Evolutionary conservation across 2,888 invertebrate species (phyloP), one percentile per base, ranked within the genome.

Genomic region (Epistrophella euchroma): DNA sequence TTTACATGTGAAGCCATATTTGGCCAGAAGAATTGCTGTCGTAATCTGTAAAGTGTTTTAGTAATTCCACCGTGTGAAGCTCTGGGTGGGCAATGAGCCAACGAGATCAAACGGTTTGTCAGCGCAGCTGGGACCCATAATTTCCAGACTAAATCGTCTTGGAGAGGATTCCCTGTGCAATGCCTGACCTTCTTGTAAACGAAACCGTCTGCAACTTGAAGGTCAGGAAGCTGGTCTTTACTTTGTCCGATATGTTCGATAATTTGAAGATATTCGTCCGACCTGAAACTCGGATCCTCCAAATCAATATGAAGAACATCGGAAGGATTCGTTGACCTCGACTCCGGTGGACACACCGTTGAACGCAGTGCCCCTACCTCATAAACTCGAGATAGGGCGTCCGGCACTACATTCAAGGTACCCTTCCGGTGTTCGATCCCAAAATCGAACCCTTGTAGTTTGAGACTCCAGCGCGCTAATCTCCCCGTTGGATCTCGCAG

Each of bases 111-210:
- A 28, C 9, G 17, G 11, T 47, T 13, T 40, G 58, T 72, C 43
- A 72, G 47, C 19, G 43, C 56, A 5, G 28, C 11, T 19, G 71
- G 45, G 13, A 71, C 15, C 71, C 71, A 71, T 3, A 71, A 13
- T 22, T 72, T 58, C 72, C 58, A 58, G 1, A n/a, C 19, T 6
- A 72, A 32, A 4, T 72, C 58, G 13, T 72, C 72, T 15, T n/a
- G n/a, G 4, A 58, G 43, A 13, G 56, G 58, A 58, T 58, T 35
- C 3, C 17, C 28, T n/a, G n/a, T 11, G 15, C 35, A 58, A 37
- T 32, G 28, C 4, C 11, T 60, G 19, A 60, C 60, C 37, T 40
- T 60, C 22, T 37, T 37, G 37, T 60, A 58, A 11, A 58, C 17
- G 17, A 28, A 58, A 3, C 32, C 35, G 19, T 58, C 28, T 7